Evolutionary conservation across 2,797 vertebrate species (phyloP), one percentile per base, ranked within the genome.

Genomic region (Onychomys leucogaster): DNA sequence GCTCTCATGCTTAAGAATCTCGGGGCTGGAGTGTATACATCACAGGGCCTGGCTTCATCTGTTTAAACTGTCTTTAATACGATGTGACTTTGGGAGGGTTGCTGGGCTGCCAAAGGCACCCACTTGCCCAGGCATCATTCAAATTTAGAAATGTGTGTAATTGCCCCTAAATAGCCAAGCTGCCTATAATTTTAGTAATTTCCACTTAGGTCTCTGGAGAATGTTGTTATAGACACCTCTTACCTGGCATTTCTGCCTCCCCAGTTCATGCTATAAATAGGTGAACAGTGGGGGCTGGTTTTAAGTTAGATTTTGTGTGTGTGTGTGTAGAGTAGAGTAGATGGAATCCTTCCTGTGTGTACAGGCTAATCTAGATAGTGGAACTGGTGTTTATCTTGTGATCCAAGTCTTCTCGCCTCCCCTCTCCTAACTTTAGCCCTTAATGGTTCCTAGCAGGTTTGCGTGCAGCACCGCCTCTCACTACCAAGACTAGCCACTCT

Each of bases 111-210:
- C 43, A 23, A 63, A 95, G 94, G 37, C 87, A 94, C 96, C 75
- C 85, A 95, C 73, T 93, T 65, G 86, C 78, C 82, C 94, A 94
- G 77, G 87, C 59, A 63, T 59, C 89, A 34, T 94, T 95, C 97
- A 61, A 59, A 96, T 97, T 97, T 98, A 98, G 97, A 97, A 97
- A 96, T 95, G 86, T 65, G 67, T 52, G 93, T 96, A 95, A 97
- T 93, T 95, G 83, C 85, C 91, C 89, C 90, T 96, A 97, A 97
- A 98, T 97, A 97, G 94, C 89, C 29, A 27, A 95, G 94, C 85
- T 32, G 25, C 69, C 96, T 97, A 59, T 97, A 97, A 97, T 98
- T 98, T 97, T 97, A 98, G 95, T 95, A 93, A 97, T 96, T 97
- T 94, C 89, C 93, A 95, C 96, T 97, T 96, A 49, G 85, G 90